Conservation (phyloP, 2,888 invertebrate species). For the Ectemnius lituratus region DNA sequence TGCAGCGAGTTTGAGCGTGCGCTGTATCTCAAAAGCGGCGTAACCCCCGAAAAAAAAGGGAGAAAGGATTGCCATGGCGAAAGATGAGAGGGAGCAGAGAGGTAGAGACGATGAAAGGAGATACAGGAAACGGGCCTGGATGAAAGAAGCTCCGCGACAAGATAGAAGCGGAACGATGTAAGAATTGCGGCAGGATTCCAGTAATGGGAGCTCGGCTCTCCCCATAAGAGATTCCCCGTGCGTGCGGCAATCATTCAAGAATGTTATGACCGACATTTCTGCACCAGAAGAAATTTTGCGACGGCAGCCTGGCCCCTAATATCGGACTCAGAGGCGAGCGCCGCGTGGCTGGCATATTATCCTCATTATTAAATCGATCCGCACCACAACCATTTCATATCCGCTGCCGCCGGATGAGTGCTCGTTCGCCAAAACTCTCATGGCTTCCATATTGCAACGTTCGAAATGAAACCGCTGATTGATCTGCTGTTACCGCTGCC, state of each 20-base stretch:
- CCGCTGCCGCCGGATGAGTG: neutral
- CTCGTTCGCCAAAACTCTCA: no score
- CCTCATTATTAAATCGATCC: conserved; percentile 15
- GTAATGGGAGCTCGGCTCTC: neutral
- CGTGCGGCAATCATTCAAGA: conserved; percentile 61
- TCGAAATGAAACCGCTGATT: no score
- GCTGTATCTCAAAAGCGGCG: no score
- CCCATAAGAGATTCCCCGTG: conserved; percentile 61
- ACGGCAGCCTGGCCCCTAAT: conserved; percentile 14
- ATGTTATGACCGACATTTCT: conserved; percentile 62
- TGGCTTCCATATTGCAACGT: no score
- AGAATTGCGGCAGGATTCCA: conserved; percentile 20
- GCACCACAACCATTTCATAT: neutral
- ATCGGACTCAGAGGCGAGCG: conserved; percentile 2
- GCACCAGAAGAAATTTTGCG: conserved; percentile 27
- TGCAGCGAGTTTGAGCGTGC: no score
- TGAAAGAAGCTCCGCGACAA: neutral
- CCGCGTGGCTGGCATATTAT: conserved; percentile 10
- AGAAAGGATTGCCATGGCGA: neutral
- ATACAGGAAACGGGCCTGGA: conserved; percentile 11
- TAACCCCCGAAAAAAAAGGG: neutral
- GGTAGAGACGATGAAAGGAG: neutral
- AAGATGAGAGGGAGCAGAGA: no score
- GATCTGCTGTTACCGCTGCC: no score
- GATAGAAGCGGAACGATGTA: conserved; percentile 28